phyloP scores from a whole-genome alignment of 1,140 invertebrate species.

The Holcopasites calliopsidis region DNA sequence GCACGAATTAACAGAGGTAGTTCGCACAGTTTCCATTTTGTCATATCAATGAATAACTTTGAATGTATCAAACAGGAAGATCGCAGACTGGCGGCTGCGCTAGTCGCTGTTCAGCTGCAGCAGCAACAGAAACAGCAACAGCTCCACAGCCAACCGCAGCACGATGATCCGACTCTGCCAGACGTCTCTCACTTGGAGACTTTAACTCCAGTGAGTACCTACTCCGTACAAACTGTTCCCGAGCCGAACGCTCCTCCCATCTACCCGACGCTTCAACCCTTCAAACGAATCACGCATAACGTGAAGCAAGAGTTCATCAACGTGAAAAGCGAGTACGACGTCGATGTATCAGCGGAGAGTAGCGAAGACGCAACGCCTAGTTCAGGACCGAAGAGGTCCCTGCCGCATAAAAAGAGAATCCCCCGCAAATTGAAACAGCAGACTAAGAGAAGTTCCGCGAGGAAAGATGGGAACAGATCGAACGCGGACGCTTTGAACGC shows the following conservation, averaged over 20 bases:
- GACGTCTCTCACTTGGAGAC: conserved; percentile 74
- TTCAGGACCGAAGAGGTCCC: conserved; percentile 75
- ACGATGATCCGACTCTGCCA: conserved; percentile 68
- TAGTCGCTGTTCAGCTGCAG: conserved; percentile 80
- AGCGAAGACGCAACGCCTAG: conserved; percentile 70
- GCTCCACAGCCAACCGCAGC: conserved; percentile 66
- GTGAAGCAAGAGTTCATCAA: conserved; percentile 76
- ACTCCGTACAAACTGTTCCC: conserved; percentile 73
- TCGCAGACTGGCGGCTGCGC: conserved; percentile 78
- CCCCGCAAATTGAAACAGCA: conserved; percentile 80
- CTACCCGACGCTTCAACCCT: conserved; percentile 68
- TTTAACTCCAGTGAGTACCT: conserved; percentile 72
- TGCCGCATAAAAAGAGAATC: conserved; percentile 82
- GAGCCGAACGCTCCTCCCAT: conserved; percentile 66
- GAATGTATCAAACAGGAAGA: conserved; percentile 74
- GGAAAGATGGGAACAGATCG: conserved; percentile 60
- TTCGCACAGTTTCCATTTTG: background rate
- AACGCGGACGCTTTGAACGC: conserved; percentile 41
- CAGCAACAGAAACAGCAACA: conserved; percentile 79
- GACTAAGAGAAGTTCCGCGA: conserved; percentile 64
- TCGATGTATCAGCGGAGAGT: conserved; percentile 73
- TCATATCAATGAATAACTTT: conserved; percentile 14
- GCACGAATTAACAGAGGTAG: conserved; percentile 76
- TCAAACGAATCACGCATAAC: conserved; percentile 69
- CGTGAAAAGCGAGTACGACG: conserved; percentile 75